Percentiles rank a stretch among this genome's conserved stretches.
phyloP scores from a whole-genome alignment of 1,140 invertebrate species.

The Pentalonia nigronervosa region DNA sequence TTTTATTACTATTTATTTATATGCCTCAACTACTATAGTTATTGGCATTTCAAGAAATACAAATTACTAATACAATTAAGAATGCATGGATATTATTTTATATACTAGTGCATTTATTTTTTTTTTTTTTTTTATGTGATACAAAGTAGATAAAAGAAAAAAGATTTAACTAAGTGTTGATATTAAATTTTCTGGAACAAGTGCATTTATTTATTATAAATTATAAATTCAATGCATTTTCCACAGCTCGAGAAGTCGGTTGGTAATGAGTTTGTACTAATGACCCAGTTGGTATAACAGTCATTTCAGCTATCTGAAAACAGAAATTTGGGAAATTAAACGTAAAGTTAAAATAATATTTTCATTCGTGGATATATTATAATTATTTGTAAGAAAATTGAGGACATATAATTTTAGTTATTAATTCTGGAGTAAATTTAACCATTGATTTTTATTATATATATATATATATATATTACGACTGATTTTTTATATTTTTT shows the following conservation, averaged over 20 bases:
- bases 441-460: background rate
- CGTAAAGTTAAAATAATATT: background rate
- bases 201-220: background rate
- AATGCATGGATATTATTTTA: too few species aligned
- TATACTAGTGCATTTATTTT: too few species aligned
- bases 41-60: too few species aligned
- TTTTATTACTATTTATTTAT: too few species aligned
- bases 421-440: background rate
- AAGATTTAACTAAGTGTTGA: too few species aligned
- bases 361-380: background rate
- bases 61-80: too few species aligned
- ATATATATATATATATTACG: too few species aligned
- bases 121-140: too few species aligned
- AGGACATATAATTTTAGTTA: background rate
- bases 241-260: background rate
- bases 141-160: too few species aligned
- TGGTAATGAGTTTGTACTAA: background rate
- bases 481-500: background rate
- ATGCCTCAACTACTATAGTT: too few species aligned
- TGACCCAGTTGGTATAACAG: background rate
- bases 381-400: background rate
- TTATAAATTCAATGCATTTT: background rate
- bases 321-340: background rate
- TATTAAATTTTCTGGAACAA: too few species aligned
- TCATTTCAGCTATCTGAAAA: constrained; percentile 32